Percentiles rank a stretch among this genome's conserved stretches.
These are phyloP conservation scores for Mactra quadrangularis DNA, from an alignment of 1,140 invertebrate species.

Conservation along the genomic window DNA sequence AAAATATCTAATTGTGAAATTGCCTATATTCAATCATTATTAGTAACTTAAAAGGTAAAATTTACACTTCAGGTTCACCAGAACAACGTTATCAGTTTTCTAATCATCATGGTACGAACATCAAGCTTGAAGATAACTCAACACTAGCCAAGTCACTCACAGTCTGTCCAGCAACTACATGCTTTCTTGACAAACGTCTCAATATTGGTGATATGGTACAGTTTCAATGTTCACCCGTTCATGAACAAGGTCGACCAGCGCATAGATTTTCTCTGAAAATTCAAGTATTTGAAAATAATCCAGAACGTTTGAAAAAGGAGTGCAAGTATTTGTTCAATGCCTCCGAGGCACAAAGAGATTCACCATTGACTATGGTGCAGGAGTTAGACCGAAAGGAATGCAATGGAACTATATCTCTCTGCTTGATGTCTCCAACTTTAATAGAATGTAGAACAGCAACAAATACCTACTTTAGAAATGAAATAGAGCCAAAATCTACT, in stretches of 20 bases:
- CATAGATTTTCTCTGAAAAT: conserved; percentile 10
- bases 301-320: not conserved
- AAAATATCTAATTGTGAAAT: too few relatives aligned
- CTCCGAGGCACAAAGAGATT: not conserved
- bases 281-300: conserved; percentile 15
- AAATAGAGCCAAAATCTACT: not conserved
- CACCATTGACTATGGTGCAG: conserved; percentile 5
- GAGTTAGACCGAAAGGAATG: conserved; percentile 13
- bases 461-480: not conserved
- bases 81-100: conserved; percentile 3
- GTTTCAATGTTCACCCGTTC: conserved; percentile 2
- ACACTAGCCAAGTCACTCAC: not conserved
- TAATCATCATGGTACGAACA: conserved; percentile 28
- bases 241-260: conserved; percentile 3
- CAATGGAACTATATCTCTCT: conserved; percentile 2
- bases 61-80: conserved; percentile 2
- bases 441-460: conserved; percentile 2
- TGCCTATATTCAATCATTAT: too few relatives aligned
- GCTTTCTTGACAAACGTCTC: not conserved
- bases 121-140: conserved; percentile 15
- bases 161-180: conserved; percentile 6
- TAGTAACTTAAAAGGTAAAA: not conserved
- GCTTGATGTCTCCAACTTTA: not conserved
- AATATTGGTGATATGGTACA: not conserved
- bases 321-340: conserved; percentile 18